Conservation (phyloP, 2,113 vertebrate species). For the Ictalurus furcatus region DNA sequence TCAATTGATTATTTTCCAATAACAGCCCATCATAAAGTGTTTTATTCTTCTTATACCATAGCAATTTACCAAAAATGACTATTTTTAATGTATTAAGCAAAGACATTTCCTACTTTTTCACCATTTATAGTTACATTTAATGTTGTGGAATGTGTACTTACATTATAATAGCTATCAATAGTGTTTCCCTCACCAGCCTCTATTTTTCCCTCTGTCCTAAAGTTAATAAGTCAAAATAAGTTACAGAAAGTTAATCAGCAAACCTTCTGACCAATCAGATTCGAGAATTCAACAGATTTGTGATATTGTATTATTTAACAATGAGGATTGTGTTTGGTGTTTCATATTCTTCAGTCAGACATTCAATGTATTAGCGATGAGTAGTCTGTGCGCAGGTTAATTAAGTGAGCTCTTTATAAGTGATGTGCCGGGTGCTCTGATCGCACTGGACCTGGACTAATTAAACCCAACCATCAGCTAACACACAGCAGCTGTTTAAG, state of each 20-base stretch:
- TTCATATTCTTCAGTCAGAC: slow-evolving; percentile 1
- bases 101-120: neutral
- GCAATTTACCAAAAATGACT: neutral
- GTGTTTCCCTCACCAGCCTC: neutral
- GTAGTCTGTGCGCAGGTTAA: slow-evolving; percentile 35
- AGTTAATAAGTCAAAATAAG: neutral
- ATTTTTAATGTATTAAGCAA: neutral
- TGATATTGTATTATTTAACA: neutral
- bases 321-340: slow-evolving; percentile 11
- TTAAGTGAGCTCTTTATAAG: slow-evolving; percentile 50
- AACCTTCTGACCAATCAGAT: neutral
- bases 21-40: neutral
- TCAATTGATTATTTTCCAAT: neutral
- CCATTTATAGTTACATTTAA: neutral
- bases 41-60: neutral
- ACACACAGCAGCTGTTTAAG: slow-evolving; percentile 30
- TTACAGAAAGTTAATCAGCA: neutral
- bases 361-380: neutral
- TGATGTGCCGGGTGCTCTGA: slow-evolving; percentile 34
- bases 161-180: neutral
- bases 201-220: neutral
- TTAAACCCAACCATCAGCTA: slow-evolving; percentile 47
- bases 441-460: slow-evolving; percentile 35
- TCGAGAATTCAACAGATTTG: neutral
- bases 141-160: neutral